Percentiles rank a stretch among this genome's conserved stretches.
phyloP scores from a whole-genome alignment of 2,888 invertebrate genomes.

The Leptura quadrifasciata region DNA sequence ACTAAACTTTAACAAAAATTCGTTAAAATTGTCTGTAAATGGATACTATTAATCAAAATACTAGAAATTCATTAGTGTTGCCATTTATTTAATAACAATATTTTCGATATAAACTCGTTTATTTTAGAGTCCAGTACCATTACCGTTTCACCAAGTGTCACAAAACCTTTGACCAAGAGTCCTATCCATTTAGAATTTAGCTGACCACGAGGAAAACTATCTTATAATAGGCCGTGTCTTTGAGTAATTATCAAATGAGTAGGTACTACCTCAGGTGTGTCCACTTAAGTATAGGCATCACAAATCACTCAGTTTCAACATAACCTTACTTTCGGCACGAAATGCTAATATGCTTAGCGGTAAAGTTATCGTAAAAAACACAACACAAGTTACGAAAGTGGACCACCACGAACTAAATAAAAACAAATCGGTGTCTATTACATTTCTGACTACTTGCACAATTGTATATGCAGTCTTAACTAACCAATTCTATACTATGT shows the following conservation, averaged over 20 bases:
- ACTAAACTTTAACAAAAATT: no score
- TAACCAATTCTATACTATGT: conserved; percentile 64
- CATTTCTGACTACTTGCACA: conserved; percentile 32
- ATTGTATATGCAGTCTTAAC: conserved; percentile 43
- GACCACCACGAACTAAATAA: conserved; percentile 21
- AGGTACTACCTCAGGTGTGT: conserved; percentile 34
- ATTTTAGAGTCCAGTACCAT: background rate
- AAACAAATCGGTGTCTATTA: conserved; percentile 24
- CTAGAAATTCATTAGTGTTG: background rate
- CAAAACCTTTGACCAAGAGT: background rate
- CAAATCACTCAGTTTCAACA: conserved; percentile 22
- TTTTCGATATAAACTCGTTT: background rate
- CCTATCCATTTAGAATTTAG: conserved; percentile 38
- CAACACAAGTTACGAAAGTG: conserved; percentile 27
- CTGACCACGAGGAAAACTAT: conserved; percentile 46
- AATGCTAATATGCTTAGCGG: conserved; percentile 15
- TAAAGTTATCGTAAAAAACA: conserved; percentile 15
- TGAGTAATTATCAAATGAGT: conserved; percentile 47
- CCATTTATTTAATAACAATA: background rate
- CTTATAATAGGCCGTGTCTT: conserved; percentile 53
- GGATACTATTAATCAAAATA: no score
- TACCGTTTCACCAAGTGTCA: background rate
- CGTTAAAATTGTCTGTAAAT: no score
- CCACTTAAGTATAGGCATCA: conserved; percentile 32
- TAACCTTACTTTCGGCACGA: conserved; percentile 8